Evolutionary conservation across 2,113 vertebrate genomes (phyloP), one percentile per base, ranked within the genome.

Genomic region (Callorhinus ursinus): DNA sequence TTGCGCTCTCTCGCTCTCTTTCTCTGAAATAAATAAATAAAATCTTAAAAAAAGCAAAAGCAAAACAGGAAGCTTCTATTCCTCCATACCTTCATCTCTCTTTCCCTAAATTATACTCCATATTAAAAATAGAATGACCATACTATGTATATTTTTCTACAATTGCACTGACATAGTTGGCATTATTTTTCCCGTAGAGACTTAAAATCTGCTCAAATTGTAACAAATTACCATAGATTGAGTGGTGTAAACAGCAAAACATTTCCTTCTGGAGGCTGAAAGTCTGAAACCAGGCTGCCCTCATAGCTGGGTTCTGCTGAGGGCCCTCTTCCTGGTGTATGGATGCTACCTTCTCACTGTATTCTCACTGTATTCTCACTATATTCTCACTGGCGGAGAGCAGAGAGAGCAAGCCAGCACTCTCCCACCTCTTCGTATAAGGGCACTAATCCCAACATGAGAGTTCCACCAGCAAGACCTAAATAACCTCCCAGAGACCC

Each of bases 141-240:
- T 28, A 53, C 14, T 49, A 0, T 46, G 36, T 51, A 71, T 26
- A 71, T 79, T 81, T 96, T 90, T 88, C 77, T 76, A 18, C 18
- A 69, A 4, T 93, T 88, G 22, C 71, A 36, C 63, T 26, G 19
- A 61, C 14, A 79, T 39, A 4, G 67, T 86, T 94, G 57, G 11
- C 22, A 65, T 95, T 63, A 79, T 95, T 63, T 95, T 94, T 81
- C 65, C 15, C 6, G 59, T 76, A 81, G 76, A 82, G 51, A 90
- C 33, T 82, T n/a, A 19, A 65, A 39, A 53, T 84, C 76, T 88
- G 33, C 55, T 93, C 84, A n/a, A 39, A 39, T n/a, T 90, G 4
- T 63, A 82, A 93, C 61, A 42, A 55, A 65, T 91, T 59, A 59
- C 14, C 51, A 69, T 12, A 55, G n/a, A 19, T 14, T 46, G 39